Evolutionary conservation across 2,888 invertebrate genomes (phyloP).

Genomic region (Harmothoe impar): DNA sequence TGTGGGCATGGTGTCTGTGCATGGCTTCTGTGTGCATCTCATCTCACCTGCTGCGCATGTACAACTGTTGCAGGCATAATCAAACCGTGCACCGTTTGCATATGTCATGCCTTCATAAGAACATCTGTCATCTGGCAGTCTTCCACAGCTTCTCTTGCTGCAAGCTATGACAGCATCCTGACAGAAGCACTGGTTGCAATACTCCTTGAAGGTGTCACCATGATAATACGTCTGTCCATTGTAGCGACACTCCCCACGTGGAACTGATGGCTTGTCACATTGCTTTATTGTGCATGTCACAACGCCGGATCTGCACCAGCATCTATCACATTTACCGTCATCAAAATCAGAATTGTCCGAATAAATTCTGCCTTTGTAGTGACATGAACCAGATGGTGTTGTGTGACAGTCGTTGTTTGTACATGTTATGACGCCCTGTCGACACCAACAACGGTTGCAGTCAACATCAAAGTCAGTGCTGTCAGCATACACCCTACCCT

Average conservation of each 20-base stretch:
- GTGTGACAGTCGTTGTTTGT: not conserved
- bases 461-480: not conserved
- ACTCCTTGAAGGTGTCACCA: not conserved
- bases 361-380: not conserved
- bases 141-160: not conserved
- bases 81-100: not conserved
- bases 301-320: constrained; percentile 17
- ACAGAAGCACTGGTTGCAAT: constrained; percentile 38
- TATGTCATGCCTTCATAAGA: not conserved
- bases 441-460: constrained; percentile 27
- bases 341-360: constrained; percentile 14
- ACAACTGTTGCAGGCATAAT: constrained; percentile 5
- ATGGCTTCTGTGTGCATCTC: not conserved
- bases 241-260: not conserved
- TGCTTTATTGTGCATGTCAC: constrained; percentile 27
- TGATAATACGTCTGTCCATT: not conserved
- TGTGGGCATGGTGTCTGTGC: not conserved
- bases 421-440: not conserved
- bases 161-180: constrained; percentile 3
- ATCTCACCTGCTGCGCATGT: not conserved
- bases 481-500: not conserved
- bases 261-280: not conserved
- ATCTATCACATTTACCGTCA: not conserved
- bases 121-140: not conserved
- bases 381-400: not conserved